phyloP scores from a whole-genome alignment of 2,888 invertebrate genomes.

The Cloeon dipterum region DNA sequence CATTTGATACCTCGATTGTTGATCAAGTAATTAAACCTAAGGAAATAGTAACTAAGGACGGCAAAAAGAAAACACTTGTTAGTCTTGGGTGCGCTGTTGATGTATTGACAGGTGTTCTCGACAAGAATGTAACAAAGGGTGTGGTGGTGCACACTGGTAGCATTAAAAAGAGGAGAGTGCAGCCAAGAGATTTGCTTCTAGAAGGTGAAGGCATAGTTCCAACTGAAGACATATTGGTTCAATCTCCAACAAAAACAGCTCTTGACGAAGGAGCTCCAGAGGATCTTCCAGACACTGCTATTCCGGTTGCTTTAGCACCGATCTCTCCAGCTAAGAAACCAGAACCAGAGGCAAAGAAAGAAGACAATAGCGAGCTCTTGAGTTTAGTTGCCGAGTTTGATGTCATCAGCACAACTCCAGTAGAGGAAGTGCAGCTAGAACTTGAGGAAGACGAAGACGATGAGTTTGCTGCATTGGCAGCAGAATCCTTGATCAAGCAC shows the following conservation, averaged over 20 bases:
- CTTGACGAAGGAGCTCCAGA: conserved; percentile 43
- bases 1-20: conserved; percentile 74
- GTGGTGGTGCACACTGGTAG: conserved; percentile 7
- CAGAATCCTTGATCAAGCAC: conserved; percentile 41
- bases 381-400: conserved; percentile 12
- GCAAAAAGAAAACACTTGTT: conserved; percentile 41
- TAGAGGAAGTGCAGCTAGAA: conserved; percentile 11
- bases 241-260: conserved; percentile 28
- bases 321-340: neutral
- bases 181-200: neutral
- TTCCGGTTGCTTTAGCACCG: conserved; percentile 16
- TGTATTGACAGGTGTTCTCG: conserved; percentile 62
- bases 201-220: no score
- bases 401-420: conserved; percentile 17
- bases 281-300: conserved; percentile 34
- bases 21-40: conserved; percentile 45
- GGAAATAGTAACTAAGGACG: conserved; percentile 23
- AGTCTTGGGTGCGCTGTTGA: conserved; percentile 72
- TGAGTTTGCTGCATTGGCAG: conserved; percentile 54
- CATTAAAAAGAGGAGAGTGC: conserved; percentile 8
- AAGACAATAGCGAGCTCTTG: conserved; percentile 5
- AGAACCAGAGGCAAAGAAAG: neutral
- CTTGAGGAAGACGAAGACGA: conserved; percentile 40
- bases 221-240: neutral
- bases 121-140: conserved; percentile 21